A percentile compares a stretch with the other conserved stretches of the same genome.
These are phyloP conservation scores for Pogonomyrmex barbatus DNA, from an alignment of 1,140 invertebrate genomes.

Conservation along the genomic window DNA sequence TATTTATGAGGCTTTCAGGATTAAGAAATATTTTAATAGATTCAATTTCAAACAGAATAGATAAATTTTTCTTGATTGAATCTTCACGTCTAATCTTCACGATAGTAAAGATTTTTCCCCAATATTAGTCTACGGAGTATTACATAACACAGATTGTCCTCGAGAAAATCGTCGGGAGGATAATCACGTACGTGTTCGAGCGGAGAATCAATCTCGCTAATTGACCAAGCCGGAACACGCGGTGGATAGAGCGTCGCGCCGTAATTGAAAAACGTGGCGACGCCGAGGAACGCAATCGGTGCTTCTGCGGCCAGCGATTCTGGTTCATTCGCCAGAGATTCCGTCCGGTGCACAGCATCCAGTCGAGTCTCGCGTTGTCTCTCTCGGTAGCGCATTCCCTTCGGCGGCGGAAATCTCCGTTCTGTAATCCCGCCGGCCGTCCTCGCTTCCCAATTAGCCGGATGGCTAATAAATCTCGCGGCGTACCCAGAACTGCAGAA, in stretches of 20 bases:
- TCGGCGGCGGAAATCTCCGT: constrained; percentile 67
- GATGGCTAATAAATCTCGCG: constrained; percentile 75
- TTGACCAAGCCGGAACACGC: constrained; percentile 56
- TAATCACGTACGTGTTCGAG: constrained; percentile 47
- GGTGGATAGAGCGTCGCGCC: constrained; percentile 52
- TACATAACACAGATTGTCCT: constrained; percentile 19
- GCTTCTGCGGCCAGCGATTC: constrained; percentile 41
- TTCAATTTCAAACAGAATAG: not conserved
- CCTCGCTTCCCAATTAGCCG: constrained; percentile 74
- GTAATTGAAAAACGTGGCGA: constrained; percentile 68
- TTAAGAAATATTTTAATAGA: not conserved
- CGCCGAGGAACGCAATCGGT: constrained; percentile 38
- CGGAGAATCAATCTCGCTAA: constrained; percentile 59
- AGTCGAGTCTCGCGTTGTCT: constrained; percentile 20
- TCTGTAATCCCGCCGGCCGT: constrained; percentile 71
- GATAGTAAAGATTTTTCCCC: too few species aligned
- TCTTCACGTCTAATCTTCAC: too few species aligned
- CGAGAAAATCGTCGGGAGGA: constrained; percentile 31
- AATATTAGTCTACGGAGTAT: not conserved
- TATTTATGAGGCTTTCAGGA: not conserved
- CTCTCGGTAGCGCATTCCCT: constrained; percentile 54
- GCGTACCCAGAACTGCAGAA: constrained; percentile 63
- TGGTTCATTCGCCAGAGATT: constrained; percentile 58
- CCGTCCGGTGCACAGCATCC: constrained; percentile 55
- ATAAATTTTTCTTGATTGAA: not conserved